Percentiles rank a stretch among this genome's conserved stretches.
Evolutionary conservation across 2,113 vertebrate species (phyloP).

Genomic region (Sylvia atricapilla): DNA sequence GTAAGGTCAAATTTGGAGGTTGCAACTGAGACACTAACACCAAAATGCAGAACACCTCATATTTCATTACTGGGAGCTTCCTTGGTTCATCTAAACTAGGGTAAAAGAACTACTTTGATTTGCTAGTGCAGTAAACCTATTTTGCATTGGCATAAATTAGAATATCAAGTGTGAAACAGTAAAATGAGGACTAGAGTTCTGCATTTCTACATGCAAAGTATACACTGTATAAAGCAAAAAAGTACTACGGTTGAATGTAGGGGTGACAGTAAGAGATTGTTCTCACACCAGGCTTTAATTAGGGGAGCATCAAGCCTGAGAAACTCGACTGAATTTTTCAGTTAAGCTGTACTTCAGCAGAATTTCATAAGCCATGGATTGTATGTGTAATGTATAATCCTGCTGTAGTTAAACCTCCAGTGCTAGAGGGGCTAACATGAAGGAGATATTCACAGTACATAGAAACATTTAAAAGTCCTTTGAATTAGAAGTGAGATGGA

Average conservation of each 20-base stretch:
- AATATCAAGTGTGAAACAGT: not conserved
- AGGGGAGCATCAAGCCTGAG: not conserved
- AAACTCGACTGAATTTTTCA: not conserved
- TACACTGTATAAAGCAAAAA: not conserved
- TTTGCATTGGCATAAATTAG: not conserved
- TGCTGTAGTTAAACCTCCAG: not conserved
- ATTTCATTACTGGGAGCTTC: not conserved
- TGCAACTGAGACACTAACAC: not conserved
- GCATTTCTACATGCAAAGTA: not conserved
- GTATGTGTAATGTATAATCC: not conserved
- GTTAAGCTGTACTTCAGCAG: not conserved
- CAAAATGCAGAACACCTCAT: not conserved
- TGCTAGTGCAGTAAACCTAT: not conserved
- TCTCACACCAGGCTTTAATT: not conserved
- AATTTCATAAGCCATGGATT: not conserved
- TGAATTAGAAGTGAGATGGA: not conserved
- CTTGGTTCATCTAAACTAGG: not conserved
- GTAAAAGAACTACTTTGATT: not conserved
- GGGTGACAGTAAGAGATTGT: not conserved
- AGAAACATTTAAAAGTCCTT: not conserved
- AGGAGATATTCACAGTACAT: not conserved
- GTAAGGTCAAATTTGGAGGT: conserved; percentile 17
- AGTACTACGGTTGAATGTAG: not conserved
- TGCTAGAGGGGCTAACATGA: not conserved
- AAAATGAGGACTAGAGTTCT: not conserved